Evolutionary conservation across 2,797 vertebrate species (phyloP), one percentile per base, ranked within the genome.

Genomic region (Moxostoma hubbsi): DNA sequence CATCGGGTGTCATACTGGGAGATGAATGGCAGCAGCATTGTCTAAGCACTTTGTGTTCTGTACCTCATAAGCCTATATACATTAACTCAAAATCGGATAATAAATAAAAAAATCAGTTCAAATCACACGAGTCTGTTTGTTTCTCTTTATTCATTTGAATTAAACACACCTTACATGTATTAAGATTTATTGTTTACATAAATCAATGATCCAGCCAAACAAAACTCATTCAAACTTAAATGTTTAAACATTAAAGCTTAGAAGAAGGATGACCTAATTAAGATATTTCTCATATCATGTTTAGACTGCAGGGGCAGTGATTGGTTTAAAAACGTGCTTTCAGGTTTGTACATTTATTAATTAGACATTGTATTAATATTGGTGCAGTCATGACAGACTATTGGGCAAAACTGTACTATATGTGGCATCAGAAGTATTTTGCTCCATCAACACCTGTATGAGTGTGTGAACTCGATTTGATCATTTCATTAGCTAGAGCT

Each of bases 1-100:
- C 51, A 78, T 85, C 87, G 85, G 82, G 82, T 84, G 85, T 90
- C 88, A 82, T 62, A 86, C 85, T 86, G 79, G 85, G 86, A 91
- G 80, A 73, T 55, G n/a, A 81, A 83, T 86, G 86, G 85, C 86
- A 83, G 84, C 88, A 90, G 88, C 90, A 91, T 92, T 88, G 89
- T 91, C 84, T 92, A 89, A 89, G 91, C 93, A 94, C 92, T 93
- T 94, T 93, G 89, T 88, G 84, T 90, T 91, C 90, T 92, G 91
- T 93, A 94, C 92, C 92, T 94, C 93, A 93, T 91, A 83, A 92
- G 84, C 90, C 88, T 90, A 85, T 92, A 69, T 89, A 92, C 89
- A 85, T 67, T 86, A 73, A 73, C 45, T 79, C 18, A 89, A 85
- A 89, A 62, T 86, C 81, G 84, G 86, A 84, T 80, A 36, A 36